These are phyloP conservation scores for Arizona elegans DNA, from an alignment of 2,113 vertebrate species.

Conservation along the genomic window DNA sequence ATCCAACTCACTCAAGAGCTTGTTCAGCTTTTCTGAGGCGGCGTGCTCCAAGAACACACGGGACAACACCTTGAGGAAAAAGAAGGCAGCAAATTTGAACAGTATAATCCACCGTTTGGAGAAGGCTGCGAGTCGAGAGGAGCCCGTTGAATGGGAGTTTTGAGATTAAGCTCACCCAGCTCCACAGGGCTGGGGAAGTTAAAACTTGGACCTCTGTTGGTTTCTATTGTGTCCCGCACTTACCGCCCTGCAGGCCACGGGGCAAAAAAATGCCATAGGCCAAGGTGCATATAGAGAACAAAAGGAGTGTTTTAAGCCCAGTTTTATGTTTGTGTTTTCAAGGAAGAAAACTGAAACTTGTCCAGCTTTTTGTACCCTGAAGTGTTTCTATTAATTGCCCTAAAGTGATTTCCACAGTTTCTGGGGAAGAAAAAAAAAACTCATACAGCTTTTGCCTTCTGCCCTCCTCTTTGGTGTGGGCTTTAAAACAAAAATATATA, in stretches of 20 bases:
- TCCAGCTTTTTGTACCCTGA: slow-evolving; percentile 87
- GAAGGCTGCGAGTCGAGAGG: slow-evolving; percentile 94
- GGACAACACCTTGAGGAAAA: slow-evolving; percentile 94
- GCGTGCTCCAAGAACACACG: slow-evolving; percentile 83
- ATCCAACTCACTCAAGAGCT: slow-evolving; percentile 75
- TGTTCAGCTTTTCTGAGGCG: slow-evolving; percentile 88
- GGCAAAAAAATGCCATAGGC: slow-evolving; percentile 92
- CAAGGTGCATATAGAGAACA: slow-evolving; percentile 89
- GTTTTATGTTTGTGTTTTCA: slow-evolving; percentile 80
- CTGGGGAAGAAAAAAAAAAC: slow-evolving; percentile 76
- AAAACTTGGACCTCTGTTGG: slow-evolving; percentile 79
- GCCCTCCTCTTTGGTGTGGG: slow-evolving; percentile 82
- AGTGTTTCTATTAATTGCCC: slow-evolving; percentile 85
- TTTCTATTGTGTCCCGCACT: slow-evolving; percentile 89
- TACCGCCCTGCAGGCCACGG: slow-evolving; percentile 94
- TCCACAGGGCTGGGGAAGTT: slow-evolving; percentile 71
- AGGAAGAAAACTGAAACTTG: slow-evolving; percentile 83
- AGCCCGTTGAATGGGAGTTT: slow-evolving; percentile 96
- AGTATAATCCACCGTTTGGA: slow-evolving; percentile 97
- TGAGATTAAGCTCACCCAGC: slow-evolving; percentile 77
- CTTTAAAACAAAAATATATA: slow-evolving; percentile 71
- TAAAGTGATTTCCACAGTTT: slow-evolving; percentile 93
- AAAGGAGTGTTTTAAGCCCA: slow-evolving; percentile 79
- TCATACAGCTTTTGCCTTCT: slow-evolving; percentile 97
- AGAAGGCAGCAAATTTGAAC: slow-evolving; percentile 98